These are phyloP conservation scores for Agriopis leucophaearia DNA, from an alignment of 2,888 invertebrate species.

Conservation along the genomic window DNA sequence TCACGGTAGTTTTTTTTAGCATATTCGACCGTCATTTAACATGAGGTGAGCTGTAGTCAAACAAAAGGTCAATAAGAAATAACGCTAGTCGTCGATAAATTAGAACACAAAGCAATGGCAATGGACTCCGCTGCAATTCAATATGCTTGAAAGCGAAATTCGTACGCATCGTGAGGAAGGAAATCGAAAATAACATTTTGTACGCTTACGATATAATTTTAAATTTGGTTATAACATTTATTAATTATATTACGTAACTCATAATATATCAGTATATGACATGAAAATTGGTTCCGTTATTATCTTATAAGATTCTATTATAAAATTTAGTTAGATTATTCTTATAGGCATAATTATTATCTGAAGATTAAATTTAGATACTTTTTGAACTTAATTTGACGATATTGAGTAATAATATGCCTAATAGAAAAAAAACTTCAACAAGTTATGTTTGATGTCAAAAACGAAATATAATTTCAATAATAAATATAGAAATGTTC, in stretches of 20 bases:
- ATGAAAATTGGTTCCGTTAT: background rate
- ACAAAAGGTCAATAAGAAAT: background rate
- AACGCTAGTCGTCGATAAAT: slow-evolving; percentile 47
- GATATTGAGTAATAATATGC: too few species aligned
- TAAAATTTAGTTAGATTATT: too few species aligned
- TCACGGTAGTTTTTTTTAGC: too few species aligned
- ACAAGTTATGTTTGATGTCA: too few species aligned
- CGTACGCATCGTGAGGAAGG: slow-evolving; percentile 56
- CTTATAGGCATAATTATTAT: too few species aligned
- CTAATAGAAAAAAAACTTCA: too few species aligned
- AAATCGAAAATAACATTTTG: slow-evolving; percentile 62
- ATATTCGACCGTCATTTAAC: too few species aligned
- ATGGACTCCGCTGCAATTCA: slow-evolving; percentile 62
- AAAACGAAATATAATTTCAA: background rate
- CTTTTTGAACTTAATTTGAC: too few species aligned
- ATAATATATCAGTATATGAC: background rate
- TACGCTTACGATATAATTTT: slow-evolving; percentile 3
- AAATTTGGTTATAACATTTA: background rate
- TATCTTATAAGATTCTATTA: background rate
- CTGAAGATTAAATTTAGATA: too few species aligned
- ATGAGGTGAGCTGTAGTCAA: background rate
- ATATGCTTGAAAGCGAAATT: slow-evolving; percentile 76
- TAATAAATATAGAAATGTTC: background rate
- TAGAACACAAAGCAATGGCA: slow-evolving; percentile 65
- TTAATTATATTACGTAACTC: too few species aligned